A percentile compares a stretch with the other conserved stretches of the same genome.
Conservation (phyloP, 2,797 vertebrate species). For the Sebastes cheni region DNA sequence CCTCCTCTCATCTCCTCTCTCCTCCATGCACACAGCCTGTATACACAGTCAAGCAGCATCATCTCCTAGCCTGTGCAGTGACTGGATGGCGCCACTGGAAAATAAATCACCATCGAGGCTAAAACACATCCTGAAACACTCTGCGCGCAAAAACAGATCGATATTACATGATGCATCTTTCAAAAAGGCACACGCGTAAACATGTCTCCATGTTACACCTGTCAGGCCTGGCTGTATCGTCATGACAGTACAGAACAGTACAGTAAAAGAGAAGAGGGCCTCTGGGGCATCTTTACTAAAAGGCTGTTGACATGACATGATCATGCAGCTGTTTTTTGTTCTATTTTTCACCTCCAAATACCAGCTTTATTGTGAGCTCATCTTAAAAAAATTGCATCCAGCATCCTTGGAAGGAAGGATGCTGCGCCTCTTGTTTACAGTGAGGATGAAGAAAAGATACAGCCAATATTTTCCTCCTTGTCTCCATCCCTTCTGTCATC, state of each 20-base stretch:
- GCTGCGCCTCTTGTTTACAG: conserved; percentile 42
- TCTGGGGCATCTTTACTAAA: not conserved
- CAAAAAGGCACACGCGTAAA: conserved; percentile 47
- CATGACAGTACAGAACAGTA: conserved; percentile 3
- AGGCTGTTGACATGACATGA: conserved; percentile 50
- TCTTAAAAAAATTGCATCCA: not conserved
- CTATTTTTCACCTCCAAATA: not conserved
- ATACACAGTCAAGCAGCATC: conserved; percentile 30
- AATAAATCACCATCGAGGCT: conserved; percentile 11
- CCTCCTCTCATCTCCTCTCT: conserved; percentile 15
- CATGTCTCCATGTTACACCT: conserved; percentile 40
- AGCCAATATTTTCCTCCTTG: not conserved
- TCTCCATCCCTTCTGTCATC: conserved; percentile 16
- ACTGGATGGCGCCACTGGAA: conserved; percentile 51
- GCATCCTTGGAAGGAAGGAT: not conserved
- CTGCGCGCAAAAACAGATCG: conserved; percentile 46
- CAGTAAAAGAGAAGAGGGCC: not conserved
- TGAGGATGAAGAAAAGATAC: not conserved
- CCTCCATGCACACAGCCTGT: conserved; percentile 31
- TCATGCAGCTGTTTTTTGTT: conserved; percentile 19
- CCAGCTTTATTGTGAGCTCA: not conserved
- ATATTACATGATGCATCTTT: conserved; percentile 55
- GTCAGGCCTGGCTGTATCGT: not conserved
- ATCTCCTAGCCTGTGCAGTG: conserved; percentile 28
- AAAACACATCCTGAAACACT: not conserved